Percentiles rank a stretch among this genome's conserved stretches.
Conservation (phyloP, 2,113 vertebrate genomes). For the Amazona guildingii region DNA sequence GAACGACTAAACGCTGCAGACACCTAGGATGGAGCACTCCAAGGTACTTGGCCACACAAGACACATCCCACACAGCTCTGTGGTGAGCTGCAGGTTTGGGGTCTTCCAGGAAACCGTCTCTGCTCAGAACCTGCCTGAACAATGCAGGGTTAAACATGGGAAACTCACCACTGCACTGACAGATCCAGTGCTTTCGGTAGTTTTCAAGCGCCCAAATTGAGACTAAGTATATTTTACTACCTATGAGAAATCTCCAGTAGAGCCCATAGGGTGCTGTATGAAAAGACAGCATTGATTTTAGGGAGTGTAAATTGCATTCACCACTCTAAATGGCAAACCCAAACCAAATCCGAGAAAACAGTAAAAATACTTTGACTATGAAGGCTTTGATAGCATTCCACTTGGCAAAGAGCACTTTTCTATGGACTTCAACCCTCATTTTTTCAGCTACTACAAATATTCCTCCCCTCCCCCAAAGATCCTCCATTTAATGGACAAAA, state of each 20-base stretch:
- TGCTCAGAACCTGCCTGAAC: not conserved
- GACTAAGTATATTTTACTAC: not conserved
- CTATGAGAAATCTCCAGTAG: not conserved
- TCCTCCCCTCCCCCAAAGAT: not conserved
- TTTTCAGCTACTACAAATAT: not conserved
- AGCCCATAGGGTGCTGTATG: not conserved
- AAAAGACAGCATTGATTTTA: conserved; percentile 6
- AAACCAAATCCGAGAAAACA: not conserved
- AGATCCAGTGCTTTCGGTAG: not conserved
- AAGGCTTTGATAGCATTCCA: not conserved
- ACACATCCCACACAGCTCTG: rapidly evolving
- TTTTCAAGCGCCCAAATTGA: not conserved
- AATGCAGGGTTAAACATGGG: not conserved
- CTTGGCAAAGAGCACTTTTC: not conserved
- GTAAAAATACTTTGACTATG: not conserved
- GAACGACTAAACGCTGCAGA: not conserved
- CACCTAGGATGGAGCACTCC: not conserved
- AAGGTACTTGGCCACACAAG: not conserved
- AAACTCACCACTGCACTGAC: not conserved
- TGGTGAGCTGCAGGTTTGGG: not conserved
- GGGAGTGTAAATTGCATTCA: not conserved
- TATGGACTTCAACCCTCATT: not conserved
- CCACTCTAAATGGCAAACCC: conserved; percentile 5
- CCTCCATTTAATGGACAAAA: not conserved
- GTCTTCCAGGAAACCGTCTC: not conserved